Evolutionary conservation across 2,888 invertebrate genomes (phyloP).

Genomic region (Selenia dentaria): DNA sequence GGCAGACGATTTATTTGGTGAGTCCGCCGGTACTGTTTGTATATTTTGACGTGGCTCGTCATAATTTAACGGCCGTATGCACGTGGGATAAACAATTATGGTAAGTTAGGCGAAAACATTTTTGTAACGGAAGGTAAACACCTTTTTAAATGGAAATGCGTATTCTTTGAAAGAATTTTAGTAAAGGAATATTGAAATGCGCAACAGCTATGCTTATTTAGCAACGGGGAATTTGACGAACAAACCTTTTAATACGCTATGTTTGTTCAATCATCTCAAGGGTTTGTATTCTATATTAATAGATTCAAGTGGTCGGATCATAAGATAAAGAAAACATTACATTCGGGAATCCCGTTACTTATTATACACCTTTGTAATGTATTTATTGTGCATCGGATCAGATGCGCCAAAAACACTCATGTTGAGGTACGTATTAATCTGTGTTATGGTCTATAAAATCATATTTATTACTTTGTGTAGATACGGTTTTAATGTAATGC

Average conservation of each 20-base stretch:
- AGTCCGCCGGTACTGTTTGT: constrained; percentile 25
- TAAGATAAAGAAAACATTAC: not conserved
- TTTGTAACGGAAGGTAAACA: constrained; percentile 2
- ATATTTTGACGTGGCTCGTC: constrained; percentile 16
- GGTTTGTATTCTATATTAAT: constrained; percentile 2
- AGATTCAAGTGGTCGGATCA: not conserved
- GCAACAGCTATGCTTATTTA: not conserved
- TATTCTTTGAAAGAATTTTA: constrained; percentile 5
- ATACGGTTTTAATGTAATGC: too few species aligned
- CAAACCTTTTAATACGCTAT: constrained; percentile 1
- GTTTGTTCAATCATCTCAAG: constrained; percentile 1
- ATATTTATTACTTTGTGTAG: too few species aligned
- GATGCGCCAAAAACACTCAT: too few species aligned
- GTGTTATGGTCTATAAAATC: too few species aligned
- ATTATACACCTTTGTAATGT: too few species aligned
- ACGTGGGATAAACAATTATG: constrained; percentile 16
- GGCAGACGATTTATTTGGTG: constrained; percentile 41
- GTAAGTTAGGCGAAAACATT: constrained; percentile 11
- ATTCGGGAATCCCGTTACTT: too few species aligned
- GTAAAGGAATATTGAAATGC: constrained; percentile 7
- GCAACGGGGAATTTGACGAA: not conserved
- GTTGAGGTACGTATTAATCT: too few species aligned
- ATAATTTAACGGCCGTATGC: constrained; percentile 16
- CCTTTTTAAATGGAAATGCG: constrained; percentile 12
- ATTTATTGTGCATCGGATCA: too few species aligned